phyloP scores from a whole-genome alignment of 2,797 vertebrate species.

The Argentina silus region DNA sequence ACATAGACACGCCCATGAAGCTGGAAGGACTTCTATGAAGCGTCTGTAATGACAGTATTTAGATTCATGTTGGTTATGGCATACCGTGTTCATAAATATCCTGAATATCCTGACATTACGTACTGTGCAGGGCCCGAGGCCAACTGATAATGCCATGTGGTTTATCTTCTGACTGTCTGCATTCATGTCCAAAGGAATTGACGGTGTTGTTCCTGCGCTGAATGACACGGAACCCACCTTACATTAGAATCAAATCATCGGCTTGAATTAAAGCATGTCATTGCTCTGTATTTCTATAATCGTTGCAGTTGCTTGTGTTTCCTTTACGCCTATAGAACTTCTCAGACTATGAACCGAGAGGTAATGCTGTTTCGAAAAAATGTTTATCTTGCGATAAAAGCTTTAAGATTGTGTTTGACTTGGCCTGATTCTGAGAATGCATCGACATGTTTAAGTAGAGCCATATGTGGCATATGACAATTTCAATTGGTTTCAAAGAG shows the following conservation, averaged over 20 bases:
- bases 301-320: not conserved
- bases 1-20: too few species aligned
- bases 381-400: not conserved
- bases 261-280: not conserved
- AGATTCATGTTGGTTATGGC: too few species aligned
- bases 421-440: not conserved
- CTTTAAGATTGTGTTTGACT: not conserved
- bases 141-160: too few species aligned
- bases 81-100: too few species aligned
- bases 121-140: too few species aligned
- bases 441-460: not conserved
- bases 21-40: too few species aligned
- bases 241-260: not conserved
- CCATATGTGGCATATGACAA: not conserved
- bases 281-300: not conserved
- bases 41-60: too few species aligned
- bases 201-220: too few species aligned
- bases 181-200: too few species aligned
- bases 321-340: not conserved
- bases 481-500: not conserved
- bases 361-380: not conserved
- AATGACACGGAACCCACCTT: not conserved
- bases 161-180: too few species aligned
- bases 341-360: not conserved
- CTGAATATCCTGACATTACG: too few species aligned